A percentile compares a stretch with the other conserved stretches of the same genome.
phyloP scores from a whole-genome alignment of 2,797 vertebrate species.

The Eleutherodactylus coqui region DNA sequence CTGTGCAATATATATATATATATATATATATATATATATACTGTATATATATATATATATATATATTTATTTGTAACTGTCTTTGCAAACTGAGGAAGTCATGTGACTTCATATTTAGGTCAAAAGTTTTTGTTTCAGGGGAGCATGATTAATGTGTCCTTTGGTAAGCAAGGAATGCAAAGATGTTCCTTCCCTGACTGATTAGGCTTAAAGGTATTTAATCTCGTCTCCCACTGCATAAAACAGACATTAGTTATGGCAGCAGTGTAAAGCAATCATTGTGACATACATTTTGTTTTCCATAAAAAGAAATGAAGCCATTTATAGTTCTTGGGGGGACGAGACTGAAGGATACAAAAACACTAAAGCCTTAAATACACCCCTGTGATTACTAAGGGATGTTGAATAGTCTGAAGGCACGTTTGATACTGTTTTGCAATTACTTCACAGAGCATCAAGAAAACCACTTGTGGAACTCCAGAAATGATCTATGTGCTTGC shows the following conservation, averaged over 20 bases:
- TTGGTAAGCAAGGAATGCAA: conserved; percentile 64
- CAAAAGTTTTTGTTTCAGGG: conserved; percentile 68
- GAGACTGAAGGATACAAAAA: conserved; percentile 67
- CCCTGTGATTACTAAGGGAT: conserved; percentile 60
- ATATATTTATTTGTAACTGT: no score
- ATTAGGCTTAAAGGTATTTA: conserved; percentile 65
- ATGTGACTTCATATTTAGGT: conserved; percentile 69
- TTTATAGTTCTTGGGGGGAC: conserved; percentile 60
- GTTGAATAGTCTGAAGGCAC: conserved; percentile 38
- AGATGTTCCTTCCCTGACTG: conserved; percentile 63
- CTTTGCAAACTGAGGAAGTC: conserved; percentile 65
- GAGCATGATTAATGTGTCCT: conserved; percentile 63
- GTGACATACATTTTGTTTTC: conserved; percentile 65
- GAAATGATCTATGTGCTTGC: conserved; percentile 64
- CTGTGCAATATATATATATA: no score
- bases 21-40: no score
- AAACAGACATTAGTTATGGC: conserved; percentile 58
- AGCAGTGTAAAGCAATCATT: conserved; percentile 51
- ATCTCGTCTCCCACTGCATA: conserved; percentile 59
- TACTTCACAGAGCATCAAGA: conserved; percentile 55
- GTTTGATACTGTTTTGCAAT: conserved; percentile 62
- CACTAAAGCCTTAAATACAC: conserved; percentile 66
- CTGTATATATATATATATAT: no score
- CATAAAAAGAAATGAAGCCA: conserved; percentile 60
- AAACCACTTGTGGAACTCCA: conserved; percentile 42